phyloP scores from a whole-genome alignment of 2,797 vertebrate species.

The Sciaenops ocellatus region DNA sequence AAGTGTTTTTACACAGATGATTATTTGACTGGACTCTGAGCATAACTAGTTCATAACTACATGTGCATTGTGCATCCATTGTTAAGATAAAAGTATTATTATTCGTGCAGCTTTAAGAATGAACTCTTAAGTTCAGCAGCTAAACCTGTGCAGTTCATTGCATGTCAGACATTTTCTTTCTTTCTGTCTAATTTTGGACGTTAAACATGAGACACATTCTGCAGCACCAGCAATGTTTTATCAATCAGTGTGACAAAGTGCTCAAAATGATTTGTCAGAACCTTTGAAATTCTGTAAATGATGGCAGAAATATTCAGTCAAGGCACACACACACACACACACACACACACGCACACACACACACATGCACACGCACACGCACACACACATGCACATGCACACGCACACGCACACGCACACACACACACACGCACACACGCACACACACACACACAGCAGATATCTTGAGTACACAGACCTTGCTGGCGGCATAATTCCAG shows the following conservation, averaged over 20 bases:
- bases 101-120: background rate
- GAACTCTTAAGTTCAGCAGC: background rate
- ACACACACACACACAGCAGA: background rate
- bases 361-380: background rate
- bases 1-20: background rate
- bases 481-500: constrained; percentile 90
- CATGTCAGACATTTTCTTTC: background rate
- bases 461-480: constrained; percentile 74
- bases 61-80: background rate
- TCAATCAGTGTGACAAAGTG: background rate
- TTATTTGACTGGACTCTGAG: background rate
- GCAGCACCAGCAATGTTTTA: background rate
- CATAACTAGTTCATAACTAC: background rate
- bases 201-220: background rate
- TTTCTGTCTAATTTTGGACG: background rate
- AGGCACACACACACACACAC: background rate
- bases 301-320: background rate
- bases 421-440: constrained; percentile 5
- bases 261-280: background rate
- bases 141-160: background rate
- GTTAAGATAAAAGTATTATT: background rate
- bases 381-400: constrained; percentile 9
- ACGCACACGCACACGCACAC: constrained; percentile 9
- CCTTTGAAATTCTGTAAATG: background rate
- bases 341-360: background rate